Conservation (phyloP, 2,888 invertebrate genomes). For the Trichogramma dendrolimi region DNA sequence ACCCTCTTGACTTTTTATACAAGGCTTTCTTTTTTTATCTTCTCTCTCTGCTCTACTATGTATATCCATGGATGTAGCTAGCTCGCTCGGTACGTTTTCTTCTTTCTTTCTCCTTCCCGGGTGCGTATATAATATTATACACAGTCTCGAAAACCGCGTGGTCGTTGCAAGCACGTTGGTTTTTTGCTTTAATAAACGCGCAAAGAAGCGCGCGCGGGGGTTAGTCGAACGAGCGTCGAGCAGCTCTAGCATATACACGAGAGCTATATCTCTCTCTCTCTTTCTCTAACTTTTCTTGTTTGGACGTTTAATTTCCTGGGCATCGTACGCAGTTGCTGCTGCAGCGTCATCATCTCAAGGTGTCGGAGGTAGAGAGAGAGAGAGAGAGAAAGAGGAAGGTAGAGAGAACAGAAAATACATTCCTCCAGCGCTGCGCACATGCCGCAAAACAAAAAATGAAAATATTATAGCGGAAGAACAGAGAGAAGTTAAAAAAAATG, state of each 20-base stretch:
- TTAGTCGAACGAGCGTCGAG: not conserved
- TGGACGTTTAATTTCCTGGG: slow-evolving; percentile 26
- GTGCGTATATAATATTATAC: too few relatives aligned
- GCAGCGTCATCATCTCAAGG: not conserved
- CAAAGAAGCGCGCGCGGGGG: not conserved
- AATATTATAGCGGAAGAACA: too few relatives aligned
- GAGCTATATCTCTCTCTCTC: not conserved
- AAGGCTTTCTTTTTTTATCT: slow-evolving; percentile 1
- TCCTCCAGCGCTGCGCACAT: too few relatives aligned
- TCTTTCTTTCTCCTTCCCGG: not conserved
- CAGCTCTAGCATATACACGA: slow-evolving; percentile 14
- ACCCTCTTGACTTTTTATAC: not conserved
- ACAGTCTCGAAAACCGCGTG: too few relatives aligned
- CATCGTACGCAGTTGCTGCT: not conserved
- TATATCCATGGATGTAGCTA: too few relatives aligned
- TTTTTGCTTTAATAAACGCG: slow-evolving; percentile 4
- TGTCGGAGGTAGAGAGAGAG: not conserved
- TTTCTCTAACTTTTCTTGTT: slow-evolving; percentile 20
- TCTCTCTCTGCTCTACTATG: not conserved
- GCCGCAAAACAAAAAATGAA: too few relatives aligned
- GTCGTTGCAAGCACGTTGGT: too few relatives aligned
- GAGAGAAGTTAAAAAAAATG: too few relatives aligned
- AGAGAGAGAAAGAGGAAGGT: not conserved
- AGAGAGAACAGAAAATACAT: not conserved
- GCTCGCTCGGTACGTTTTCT: not conserved